phyloP scores from a whole-genome alignment of 2,888 invertebrate species.

The Syritta pipiens region DNA sequence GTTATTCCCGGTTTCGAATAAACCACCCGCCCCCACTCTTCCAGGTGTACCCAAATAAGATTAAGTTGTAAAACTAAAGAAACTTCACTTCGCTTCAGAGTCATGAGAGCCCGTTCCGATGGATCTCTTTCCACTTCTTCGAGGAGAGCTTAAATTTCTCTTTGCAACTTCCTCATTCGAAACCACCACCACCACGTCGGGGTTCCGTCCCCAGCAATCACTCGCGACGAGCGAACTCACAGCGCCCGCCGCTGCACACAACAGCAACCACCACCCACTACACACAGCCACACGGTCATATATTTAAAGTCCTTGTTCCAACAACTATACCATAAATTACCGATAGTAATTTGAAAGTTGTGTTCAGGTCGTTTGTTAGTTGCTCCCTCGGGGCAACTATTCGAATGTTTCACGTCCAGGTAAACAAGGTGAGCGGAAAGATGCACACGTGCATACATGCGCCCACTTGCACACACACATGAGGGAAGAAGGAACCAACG shows the following conservation, averaged over 20 bases:
- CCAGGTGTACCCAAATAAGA: slow-evolving; percentile 12
- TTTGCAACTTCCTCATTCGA: slow-evolving; percentile 2
- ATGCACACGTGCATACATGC: slow-evolving; percentile 10
- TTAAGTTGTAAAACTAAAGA: slow-evolving; percentile 41
- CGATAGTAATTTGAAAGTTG: slow-evolving; percentile 72
- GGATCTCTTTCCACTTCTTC: background rate
- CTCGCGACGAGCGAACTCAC: slow-evolving; percentile 13
- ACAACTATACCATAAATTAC: slow-evolving; percentile 72
- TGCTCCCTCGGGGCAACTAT: slow-evolving; percentile 63
- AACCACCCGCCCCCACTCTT: too few relatives aligned
- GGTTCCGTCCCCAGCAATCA: slow-evolving; percentile 23
- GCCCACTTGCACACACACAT: too few relatives aligned
- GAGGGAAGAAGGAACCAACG: background rate
- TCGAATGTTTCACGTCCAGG: slow-evolving; percentile 40
- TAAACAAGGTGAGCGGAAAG: slow-evolving; percentile 29
- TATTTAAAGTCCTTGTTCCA: slow-evolving; percentile 71
- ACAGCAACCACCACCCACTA: too few relatives aligned
- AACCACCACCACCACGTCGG: background rate
- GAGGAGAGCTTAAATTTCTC: slow-evolving; percentile 4
- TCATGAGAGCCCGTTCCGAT: slow-evolving; percentile 20
- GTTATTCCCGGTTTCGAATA: too few relatives aligned
- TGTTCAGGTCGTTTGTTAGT: slow-evolving; percentile 72
- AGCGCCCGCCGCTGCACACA: background rate
- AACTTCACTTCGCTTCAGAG: slow-evolving; percentile 21
- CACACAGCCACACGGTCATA: slow-evolving; percentile 50